Evolutionary conservation across 2,797 vertebrate species (phyloP), one percentile per base, ranked within the genome.

Genomic region (Pelodytes ibericus): DNA sequence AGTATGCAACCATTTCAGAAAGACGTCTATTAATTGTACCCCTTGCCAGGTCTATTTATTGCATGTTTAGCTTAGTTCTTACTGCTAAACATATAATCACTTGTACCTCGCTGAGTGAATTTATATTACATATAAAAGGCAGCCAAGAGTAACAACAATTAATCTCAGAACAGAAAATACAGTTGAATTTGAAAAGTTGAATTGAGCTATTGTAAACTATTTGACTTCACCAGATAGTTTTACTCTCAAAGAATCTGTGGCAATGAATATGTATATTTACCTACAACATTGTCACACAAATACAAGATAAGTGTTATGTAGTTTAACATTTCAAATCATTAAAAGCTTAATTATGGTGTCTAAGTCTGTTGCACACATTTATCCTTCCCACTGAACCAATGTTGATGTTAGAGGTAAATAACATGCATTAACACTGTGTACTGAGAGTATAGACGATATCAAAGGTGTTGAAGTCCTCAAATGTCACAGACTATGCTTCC

Each of bases 111-210:
- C 36, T 9, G 22, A 20, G 18, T 16, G 16, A 36, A 36, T 62
- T 27, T 20, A 36, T 62, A 36, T 62, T 62, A 30, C 31, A 22
- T 30, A 62, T 36, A n/a, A 62, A 36, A 24, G 20, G 60, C 18
- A 62, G 31, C n/a, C 30, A 62, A 36, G 60, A 62, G 30, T 36
- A 62, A 62, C 30, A 62, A 62, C 30, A 36, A 62, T 22, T n/a
- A 62, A 36, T 36, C 9, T 33, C 13, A 20, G 5, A 30, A 60
- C 16, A 60, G 26, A 30, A 47, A 13, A 60, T 60, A 60, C 26
- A 7, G 9, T 11, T 4, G 3, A 60, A 60, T n/a, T 58, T 58
- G 56, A 30, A 60, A 60, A 26, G 58, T 2, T 16, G 31, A 60
- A 30, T 30, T 30, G 18, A 33, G 60, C 31, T 62, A 60, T 33